phyloP scores from a whole-genome alignment of 2,797 vertebrate species.

The Craterocephalus amniculus region DNA sequence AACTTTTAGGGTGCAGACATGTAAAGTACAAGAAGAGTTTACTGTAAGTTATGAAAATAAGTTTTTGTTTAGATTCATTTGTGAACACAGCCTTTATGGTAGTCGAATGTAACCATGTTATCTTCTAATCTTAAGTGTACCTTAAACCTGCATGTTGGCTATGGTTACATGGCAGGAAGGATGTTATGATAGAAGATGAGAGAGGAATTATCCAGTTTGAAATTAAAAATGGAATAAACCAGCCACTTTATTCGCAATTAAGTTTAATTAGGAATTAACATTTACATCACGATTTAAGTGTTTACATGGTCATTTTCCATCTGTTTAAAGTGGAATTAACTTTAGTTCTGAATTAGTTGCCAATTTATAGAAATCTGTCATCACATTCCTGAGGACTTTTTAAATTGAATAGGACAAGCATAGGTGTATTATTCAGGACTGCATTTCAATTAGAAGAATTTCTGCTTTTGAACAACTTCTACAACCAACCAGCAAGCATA shows the following conservation, averaged over 20 bases:
- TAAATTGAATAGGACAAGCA: neutral
- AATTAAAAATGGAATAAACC: too few relatives aligned
- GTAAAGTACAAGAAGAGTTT: slow-evolving; percentile 11
- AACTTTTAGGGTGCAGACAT: slow-evolving; percentile 2
- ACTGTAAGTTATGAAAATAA: neutral
- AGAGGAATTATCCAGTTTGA: too few relatives aligned
- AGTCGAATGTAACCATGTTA: slow-evolving; percentile 13
- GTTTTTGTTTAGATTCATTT: neutral
- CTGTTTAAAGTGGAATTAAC: too few relatives aligned
- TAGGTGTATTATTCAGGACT: neutral
- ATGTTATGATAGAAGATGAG: too few relatives aligned
- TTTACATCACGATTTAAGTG: too few relatives aligned
- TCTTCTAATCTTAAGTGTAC: neutral
- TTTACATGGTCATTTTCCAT: too few relatives aligned
- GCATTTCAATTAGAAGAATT: neutral
- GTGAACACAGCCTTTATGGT: neutral
- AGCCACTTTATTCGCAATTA: too few relatives aligned
- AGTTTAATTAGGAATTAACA: too few relatives aligned
- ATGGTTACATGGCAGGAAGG: too few relatives aligned
- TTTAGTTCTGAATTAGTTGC: too few relatives aligned
- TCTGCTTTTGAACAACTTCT: neutral
- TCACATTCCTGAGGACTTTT: neutral
- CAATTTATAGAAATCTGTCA: neutral
- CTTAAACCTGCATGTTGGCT: neutral
- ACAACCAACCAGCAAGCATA: neutral